Base-by-base conservation (phyloP, 2,797 vertebrate genomes). In the Chloroceryle inda region DNA sequence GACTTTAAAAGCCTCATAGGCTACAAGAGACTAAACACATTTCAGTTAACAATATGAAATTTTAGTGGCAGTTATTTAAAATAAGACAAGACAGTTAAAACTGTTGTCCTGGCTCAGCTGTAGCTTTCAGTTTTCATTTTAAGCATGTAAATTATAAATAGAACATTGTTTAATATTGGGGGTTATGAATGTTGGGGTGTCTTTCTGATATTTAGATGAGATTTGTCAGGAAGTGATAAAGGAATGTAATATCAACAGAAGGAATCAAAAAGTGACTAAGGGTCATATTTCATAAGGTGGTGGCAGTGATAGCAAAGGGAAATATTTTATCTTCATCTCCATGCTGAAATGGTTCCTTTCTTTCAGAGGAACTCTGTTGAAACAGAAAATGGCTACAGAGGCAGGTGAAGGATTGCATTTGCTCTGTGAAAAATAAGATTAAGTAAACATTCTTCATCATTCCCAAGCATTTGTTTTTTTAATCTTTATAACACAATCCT, bases 261-360 rank as follows among this genome's bases (percentile, higher is more conserved):
- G 95, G 92, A 75, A 97, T 97, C 94, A 98, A 98, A 98, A 97
- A 98, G 94, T 97, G 97, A 96, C 96, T 97, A 97, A 98, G 97
- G 98, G 98, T 53, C 0, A 44, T 97, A 96, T 98, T 98, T 98
- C 97, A 95, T 98, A 97, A 78, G 53, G 92, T 97, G 94, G 95
- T 49, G 38, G 37, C 49, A 67, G 33, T 37, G 26, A 47, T n/a
- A 97, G 96, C 96, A 97, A 67, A 98, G 98, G 92, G 97, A 98
- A 97, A 97, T 98, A 97, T 97, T 98, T 98, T 98, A 97, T 66
- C 55, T 79, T 86, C 37, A 47, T 85, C 35, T 75, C 35, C 63
- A 7, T 50, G 45, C 73, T 59, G 74, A 88, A 80, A 53, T 58
- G 49, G 23, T 72, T 72, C 35, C 26, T 89, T 31, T 55, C 22